Conservation (phyloP, 2,113 vertebrate species). For the Connochaetes taurinus region DNA sequence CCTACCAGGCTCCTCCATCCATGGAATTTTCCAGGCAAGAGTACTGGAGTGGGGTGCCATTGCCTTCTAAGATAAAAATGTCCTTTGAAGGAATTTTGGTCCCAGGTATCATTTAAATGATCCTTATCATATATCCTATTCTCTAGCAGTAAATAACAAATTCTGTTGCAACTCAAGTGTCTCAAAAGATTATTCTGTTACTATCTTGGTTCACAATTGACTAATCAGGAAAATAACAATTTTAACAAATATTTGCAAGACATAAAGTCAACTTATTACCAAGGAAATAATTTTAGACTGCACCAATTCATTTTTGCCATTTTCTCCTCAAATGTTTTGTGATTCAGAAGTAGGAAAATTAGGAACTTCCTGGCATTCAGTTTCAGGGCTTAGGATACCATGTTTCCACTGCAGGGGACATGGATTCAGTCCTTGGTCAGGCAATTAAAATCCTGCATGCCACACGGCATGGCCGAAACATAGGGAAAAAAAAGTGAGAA, state of each 20-base stretch:
- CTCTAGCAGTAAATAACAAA: background rate
- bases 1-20: too few relatives aligned
- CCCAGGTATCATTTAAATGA: background rate
- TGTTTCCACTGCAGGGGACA: background rate
- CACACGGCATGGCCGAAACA: rapidly evolving
- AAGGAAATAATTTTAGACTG: background rate
- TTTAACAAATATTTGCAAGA: background rate
- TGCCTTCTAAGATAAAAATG: background rate
- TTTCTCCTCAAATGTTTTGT: background rate
- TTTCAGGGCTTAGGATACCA: background rate
- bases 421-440: background rate
- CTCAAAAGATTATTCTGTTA: background rate
- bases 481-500: background rate
- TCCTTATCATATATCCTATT: background rate
- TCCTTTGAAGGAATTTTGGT: background rate
- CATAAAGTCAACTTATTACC: background rate
- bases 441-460: background rate
- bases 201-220: background rate
- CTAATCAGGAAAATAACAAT: background rate
- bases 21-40: too few relatives aligned
- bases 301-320: background rate
- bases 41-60: too few relatives aligned
- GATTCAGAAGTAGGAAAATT: background rate
- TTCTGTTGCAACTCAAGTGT: background rate
- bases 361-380: background rate